Base-by-base conservation (phyloP, 2,113 vertebrate species). In the Odocoileus hemionus region DNA sequence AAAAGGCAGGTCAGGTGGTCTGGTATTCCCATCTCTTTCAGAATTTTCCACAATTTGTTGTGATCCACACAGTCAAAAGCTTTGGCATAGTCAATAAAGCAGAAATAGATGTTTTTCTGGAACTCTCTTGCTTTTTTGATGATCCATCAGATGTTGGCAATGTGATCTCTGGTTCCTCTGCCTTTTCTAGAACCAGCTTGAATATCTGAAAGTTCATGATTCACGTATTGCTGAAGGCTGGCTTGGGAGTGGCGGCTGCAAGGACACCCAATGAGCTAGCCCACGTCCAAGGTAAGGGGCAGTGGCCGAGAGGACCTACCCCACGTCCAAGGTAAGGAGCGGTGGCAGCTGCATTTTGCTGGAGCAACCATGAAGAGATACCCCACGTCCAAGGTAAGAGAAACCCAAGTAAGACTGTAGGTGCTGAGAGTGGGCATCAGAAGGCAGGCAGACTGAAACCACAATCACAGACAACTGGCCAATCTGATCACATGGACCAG, bases 331-430 rank as follows among this genome's bases (percentile, higher is more conserved):
- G 16, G 16, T 67, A 9, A 67, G 64, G 64, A n/a, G 16, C 2
- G 9, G 8, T 0, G 0, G 4, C 33, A 17, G 30, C 39, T 39
- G 39, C 0, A 0, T 33, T 64, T 64, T 64, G 61, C 61, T n/a
- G 15, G 61, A 64, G 3, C 61, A 64, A 15, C 30, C 2, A 0
- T 19, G 33, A 67, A 19, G 64, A 67, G 33, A 33, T 19, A 67
- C 17, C 17, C 17, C 33, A 36, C 1, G 0, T 36, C 33, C 19
- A 67, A 36, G 64, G 16, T 11, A 67, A 11, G 17, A 67, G n/a
- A 19, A 67, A 36, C 33, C 64, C 64, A 67, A 67, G 33, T 36
- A 67, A 36, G 64, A 21, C 0, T 2, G 17, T 10, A 67, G 64
- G 8, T 0, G 0, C 16, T 67, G 33, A 67, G 33, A 67, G 33